Evolutionary conservation across 1,140 invertebrate species (phyloP).

Genomic region (Macrostomum lignano): DNA sequence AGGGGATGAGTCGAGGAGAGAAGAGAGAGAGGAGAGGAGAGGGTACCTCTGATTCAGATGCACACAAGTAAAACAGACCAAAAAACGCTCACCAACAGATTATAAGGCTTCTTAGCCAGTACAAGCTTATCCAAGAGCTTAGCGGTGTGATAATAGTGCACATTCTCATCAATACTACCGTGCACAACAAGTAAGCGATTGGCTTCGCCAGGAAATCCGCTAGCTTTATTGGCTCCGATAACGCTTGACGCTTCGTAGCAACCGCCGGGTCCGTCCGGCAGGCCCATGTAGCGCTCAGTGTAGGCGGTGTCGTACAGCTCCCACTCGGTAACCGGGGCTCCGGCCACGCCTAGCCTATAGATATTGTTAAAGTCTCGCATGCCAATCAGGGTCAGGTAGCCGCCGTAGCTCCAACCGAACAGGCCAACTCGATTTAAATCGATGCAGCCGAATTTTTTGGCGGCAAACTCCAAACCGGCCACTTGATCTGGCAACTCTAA

Average conservation of each 20-base stretch:
- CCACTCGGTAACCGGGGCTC: conserved; percentile 87
- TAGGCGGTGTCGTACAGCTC: conserved; percentile 68
- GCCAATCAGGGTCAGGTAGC: conserved; percentile 30
- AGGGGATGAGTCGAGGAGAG: too few species aligned
- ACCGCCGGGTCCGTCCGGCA: conserved; percentile 46
- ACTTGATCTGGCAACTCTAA: conserved; percentile 79
- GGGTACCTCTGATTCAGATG: too few species aligned
- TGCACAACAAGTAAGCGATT: too few species aligned
- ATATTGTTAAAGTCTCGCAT: not conserved
- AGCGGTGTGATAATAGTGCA: conserved; percentile 87
- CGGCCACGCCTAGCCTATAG: conserved; percentile 39
- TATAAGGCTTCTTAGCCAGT: too few species aligned
- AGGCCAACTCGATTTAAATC: conserved; percentile 70
- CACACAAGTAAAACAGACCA: too few species aligned
- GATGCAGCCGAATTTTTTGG: conserved; percentile 51
- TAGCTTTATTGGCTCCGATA: conserved; percentile 16
- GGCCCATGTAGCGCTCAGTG: conserved; percentile 71
- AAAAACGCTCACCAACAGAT: too few species aligned
- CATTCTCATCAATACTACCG: conserved; percentile 90
- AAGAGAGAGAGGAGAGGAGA: too few species aligned
- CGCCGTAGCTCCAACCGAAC: conserved; percentile 78
- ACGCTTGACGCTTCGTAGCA: conserved; percentile 34
- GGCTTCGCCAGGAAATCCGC: too few species aligned
- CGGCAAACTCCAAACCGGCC: conserved; percentile 60
- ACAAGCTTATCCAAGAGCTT: too few species aligned